Evolutionary conservation across 1,140 invertebrate genomes (phyloP), one percentile per base, ranked within the genome.

Genomic region (Lanistes nyassanus): DNA sequence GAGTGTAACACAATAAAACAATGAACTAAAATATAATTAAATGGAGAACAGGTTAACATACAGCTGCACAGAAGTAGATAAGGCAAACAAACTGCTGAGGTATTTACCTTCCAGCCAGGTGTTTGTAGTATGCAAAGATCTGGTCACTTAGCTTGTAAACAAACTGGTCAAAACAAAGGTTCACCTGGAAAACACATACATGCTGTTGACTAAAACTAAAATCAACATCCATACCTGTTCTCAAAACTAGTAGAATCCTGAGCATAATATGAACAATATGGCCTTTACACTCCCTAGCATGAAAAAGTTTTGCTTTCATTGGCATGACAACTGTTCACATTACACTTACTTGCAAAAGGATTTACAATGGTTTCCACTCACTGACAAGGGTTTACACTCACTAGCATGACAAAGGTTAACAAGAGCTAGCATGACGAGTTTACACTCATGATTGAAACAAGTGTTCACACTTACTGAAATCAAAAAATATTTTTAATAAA

Each of bases 161-260:
- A 91, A 99, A 99, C 90, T 99, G 98, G 91, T 99, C 98, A 91
- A 99, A 99, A 88, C 98, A 99, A 19, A 99, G 90, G 91, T 99
- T 99, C 0, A 99, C 98, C 87, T 88, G 79, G 60, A 82, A 81
- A 75, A 58, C 16, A 58, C 5, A 42, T 42, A 47, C 19, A 47
- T 13, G 19, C 1, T 47, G 9, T 16, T 47, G 9, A 47, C 19
- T 47, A 3, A 53, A 16, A 39, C 37, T 37, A 47, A 31, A 75
- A 75, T 21, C n/a, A 53, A 53, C 26, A 39, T 9, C n/a, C 19
- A 47, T 55, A 31, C 7, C 47, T 70, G 39, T 53, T 70, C 9
- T 23, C 19, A n/a, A 47, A 70, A 70, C 9, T 4, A 1, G n/a
- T n/a, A 70, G 16, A 70, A 55, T 4, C 51, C 56, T 29, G 42